These are phyloP conservation scores for Geopemphigus sp. DNA, from an alignment of 1,140 invertebrate genomes.

Conservation along the genomic window DNA sequence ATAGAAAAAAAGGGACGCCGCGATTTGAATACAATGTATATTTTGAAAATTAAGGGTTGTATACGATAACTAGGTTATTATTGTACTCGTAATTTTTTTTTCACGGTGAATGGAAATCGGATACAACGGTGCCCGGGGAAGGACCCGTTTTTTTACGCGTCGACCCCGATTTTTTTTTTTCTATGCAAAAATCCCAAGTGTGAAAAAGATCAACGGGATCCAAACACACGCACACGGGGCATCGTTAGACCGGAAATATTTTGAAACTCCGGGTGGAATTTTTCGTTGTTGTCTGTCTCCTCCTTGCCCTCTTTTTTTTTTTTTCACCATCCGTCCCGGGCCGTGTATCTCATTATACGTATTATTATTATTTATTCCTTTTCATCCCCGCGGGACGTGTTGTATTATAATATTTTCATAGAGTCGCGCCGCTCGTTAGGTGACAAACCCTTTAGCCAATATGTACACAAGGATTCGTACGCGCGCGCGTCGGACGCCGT, in stretches of 20 bases:
- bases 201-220: conserved; percentile 49
- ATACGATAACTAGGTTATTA: conserved; percentile 50
- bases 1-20: conserved; percentile 42
- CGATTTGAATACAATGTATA: conserved; percentile 47
- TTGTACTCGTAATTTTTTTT: conserved; percentile 38
- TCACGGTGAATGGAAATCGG: conserved; percentile 46
- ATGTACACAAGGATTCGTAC: conserved; percentile 29
- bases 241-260: conserved; percentile 49
- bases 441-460: conserved; percentile 49
- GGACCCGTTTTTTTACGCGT: conserved; percentile 46
- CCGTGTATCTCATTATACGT: conserved; percentile 47
- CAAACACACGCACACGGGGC: conserved; percentile 31
- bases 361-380: conserved; percentile 32
- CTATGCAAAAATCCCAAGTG: conserved; percentile 47
- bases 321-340: background rate
- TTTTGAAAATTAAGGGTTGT: conserved; percentile 49
- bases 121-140: conserved; percentile 46
- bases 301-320: conserved; percentile 43
- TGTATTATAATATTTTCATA: conserved; percentile 48
- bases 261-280: conserved; percentile 49
- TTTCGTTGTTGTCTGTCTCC: conserved; percentile 45
- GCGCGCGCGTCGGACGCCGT: too few species aligned
- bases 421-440: conserved; percentile 44
- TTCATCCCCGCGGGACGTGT: conserved; percentile 27
- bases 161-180: conserved; percentile 49